Base-by-base conservation (phyloP, 1,140 invertebrate genomes). In the Eurosta solidaginis region DNA sequence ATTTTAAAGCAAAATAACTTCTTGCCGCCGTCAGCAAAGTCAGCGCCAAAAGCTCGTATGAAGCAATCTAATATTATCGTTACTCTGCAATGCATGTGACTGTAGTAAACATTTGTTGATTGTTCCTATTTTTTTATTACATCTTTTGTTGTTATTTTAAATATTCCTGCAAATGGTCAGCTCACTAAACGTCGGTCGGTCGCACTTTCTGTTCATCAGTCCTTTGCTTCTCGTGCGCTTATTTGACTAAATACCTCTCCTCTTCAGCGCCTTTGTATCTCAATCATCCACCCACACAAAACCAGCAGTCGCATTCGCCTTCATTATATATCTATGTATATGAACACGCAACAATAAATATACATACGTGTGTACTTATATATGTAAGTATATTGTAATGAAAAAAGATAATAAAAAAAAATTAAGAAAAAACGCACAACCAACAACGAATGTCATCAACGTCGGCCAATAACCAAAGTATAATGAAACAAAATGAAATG, bases 221-320 rank as follows among this genome's bases (percentile, higher is more conserved):
- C 25, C 44, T 74, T 74, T 74, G 44, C 73, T 74, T 74, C 73
- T 44, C 73, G 73, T 74, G 73, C 73, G 73, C 40, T 44, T 74
- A 47, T 74, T 47, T 74, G 73, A 29, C 12, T 47, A 45, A 17
- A 45, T n/a, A 40, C 14, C 59, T 33, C 22, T 68, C 59, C 36
- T n/a, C 27, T 68, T 20, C 17, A 3, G 14, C 33, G n/a, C n/a
- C n/a, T n/a, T n/a, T 22, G 59, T 33, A 42, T 17, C n/a, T 5
- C 59, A 12, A 1, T 33, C 33, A 42, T 33, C 36, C 36, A 68
- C 33, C n/a, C 14, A 9, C 17, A 40, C 6, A 40, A 17, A 42
- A 6, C n/a, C 10, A n/a, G 4, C 25, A 50, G 9, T 9, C 10
- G 6, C n/a, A 0, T 50, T 50, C 45, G 14, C 3, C 0, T 17